Base-by-base conservation (phyloP, 2,888 invertebrate species). In the Ctena decussata region DNA sequence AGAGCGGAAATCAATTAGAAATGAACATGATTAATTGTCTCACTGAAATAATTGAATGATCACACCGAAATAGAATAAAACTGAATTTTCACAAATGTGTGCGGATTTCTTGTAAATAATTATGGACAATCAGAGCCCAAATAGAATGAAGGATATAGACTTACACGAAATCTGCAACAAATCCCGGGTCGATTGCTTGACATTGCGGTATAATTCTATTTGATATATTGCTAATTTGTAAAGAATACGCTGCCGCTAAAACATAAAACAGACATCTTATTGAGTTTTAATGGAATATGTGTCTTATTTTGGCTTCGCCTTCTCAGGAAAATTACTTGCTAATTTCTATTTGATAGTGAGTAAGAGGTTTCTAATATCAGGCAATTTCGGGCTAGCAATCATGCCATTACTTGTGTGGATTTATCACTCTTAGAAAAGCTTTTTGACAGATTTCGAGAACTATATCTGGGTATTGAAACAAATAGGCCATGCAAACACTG, bases 1-100 rank as follows among this genome's bases (percentile, higher is more conserved):
- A 87, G 82, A 89, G 71, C 87, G 89, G 89, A 89, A 89, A 85
- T 89, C 85, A 89, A 89, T 89, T 89, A 84, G 85, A 84, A 83
- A 78, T 12, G 27, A 27, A 57, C 57, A 57, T 57, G 57, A 57
- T 57, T 57, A 57, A 57, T 57, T 57, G 57, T 57, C 24, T 57
- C n/a, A 27, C 57, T 27, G 27, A 57, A 57, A 57, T 57, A 57
- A 57, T 57, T 57, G 57, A 57, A 24, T 57, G 57, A 57, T 57
- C 57, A 57, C 57, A 57, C 27, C n/a, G 57, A 57, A 57, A 57
- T n/a, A 57, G 57, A 57, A 57, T 57, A 27, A 57, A 57, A 57
- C 57, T 57, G 57, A 57, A 27, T 57, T 57, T 57, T 57, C 57
- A 57, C 57, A 57, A 27, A 11, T 27, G 27, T 57, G 27, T 57